Base-by-base conservation (phyloP, 2,797 vertebrate genomes). In the Rhabdophis nuchalis region DNA sequence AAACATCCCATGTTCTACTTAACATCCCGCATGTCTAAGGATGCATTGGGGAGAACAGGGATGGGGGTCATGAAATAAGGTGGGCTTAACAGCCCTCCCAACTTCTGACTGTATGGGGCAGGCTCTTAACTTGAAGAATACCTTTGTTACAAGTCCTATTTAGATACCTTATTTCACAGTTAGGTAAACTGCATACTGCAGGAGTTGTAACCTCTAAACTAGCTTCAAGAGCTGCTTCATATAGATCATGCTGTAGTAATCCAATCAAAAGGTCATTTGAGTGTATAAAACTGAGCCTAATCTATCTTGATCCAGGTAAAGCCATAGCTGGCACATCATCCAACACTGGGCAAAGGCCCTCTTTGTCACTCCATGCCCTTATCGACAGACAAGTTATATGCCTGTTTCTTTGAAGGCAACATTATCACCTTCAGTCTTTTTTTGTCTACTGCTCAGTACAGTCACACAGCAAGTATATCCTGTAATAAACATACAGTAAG, bases 401-500 rank as follows among this genome's bases (percentile, higher is more conserved):
- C 36, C 77, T 82, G 77, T 82, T 82, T 25, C 36, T 82, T 82
- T 82, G 77, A 82, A 82, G 77, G 77, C 77, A 46, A 82, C 23
- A 25, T 82, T 82, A 82, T 82, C 20, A 0, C 36, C 9, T 12
- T 11, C 72, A 25, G 41, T 4, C 20, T 82, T 82, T 82, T 85
- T 93, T 95, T 96, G 23, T 97, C 97, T 96, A 97, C 94, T 50
- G 90, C 94, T 93, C 60, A 46, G 89, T 25, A 92, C 90, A 95
- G 92, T 93, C 96, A 97, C 96, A 96, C 96, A 96, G 96, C 94
- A 95, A 97, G 95, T 36, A 41, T 88, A 93, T 92, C 92, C 94
- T 95, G 96, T 96, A 95, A 97, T 96, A 90, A 88, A 90, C 95
- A 93, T 95, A n/a, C n/a, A n/a, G n/a, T n/a, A 91, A 93, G 95